A percentile compares a stretch with the other conserved stretches of the same genome.
Evolutionary conservation across 2,888 invertebrate species (phyloP).

Genomic region (Salpingus planirostris): DNA sequence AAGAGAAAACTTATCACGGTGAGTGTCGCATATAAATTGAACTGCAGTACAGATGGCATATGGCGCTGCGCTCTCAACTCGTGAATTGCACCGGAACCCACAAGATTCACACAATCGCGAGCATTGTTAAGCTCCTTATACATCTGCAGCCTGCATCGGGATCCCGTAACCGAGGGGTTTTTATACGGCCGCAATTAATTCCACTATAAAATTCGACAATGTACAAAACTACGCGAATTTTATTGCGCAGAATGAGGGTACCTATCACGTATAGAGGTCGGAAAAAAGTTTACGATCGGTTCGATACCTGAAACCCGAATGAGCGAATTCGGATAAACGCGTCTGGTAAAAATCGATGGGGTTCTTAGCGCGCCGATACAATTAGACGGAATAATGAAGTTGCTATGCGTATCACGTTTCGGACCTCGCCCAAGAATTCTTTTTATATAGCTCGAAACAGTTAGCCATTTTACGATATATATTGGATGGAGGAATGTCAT

Average conservation of each 20-base stretch:
- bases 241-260: too few species aligned
- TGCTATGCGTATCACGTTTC: conserved; percentile 8
- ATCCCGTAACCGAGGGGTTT: conserved; percentile 15
- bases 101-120: conserved; percentile 32
- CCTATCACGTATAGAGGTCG: too few species aligned
- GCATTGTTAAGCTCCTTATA: conserved; percentile 34
- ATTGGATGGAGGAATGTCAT: too few species aligned
- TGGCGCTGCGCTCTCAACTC: conserved; percentile 14
- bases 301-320: too few species aligned
- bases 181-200: conserved; percentile 11
- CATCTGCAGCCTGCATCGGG: conserved; percentile 23
- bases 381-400: conserved; percentile 8
- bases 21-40: conserved; percentile 10
- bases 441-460: conserved; percentile 6
- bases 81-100: conserved; percentile 25
- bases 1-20: neutral
- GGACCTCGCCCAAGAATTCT: conserved; percentile 7
- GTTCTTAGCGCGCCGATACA: too few species aligned
- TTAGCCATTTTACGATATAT: conserved; percentile 6
- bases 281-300: too few species aligned
- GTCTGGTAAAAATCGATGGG: too few species aligned
- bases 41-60: conserved; percentile 10
- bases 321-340: too few species aligned
- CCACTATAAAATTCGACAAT: conserved; percentile 1
- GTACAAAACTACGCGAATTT: too few species aligned